phyloP scores from a whole-genome alignment of 2,888 invertebrate species.

The Rhagium mordax region DNA sequence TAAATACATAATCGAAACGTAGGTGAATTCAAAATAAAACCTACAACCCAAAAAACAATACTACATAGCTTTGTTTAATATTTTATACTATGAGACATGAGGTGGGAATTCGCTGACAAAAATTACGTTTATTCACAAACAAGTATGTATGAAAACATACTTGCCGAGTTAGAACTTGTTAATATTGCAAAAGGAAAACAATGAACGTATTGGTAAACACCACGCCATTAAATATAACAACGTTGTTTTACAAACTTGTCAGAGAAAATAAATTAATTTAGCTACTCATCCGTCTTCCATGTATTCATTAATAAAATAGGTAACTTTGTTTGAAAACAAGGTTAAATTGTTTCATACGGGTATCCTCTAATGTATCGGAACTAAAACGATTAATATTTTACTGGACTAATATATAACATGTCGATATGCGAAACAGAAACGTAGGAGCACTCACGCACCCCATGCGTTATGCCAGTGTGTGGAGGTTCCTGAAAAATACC shows the following conservation, averaged over 20 bases:
- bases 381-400: conserved; percentile 29
- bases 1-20: no score
- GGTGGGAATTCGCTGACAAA: no score
- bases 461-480: background rate
- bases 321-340: conserved; percentile 21
- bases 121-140: no score
- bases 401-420: conserved; percentile 1
- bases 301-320: conserved; percentile 30
- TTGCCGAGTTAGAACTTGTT: no score
- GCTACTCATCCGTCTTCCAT: background rate
- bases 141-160: no score
- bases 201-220: background rate
- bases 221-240: background rate
- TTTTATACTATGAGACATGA: no score
- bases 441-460: conserved; percentile 4
- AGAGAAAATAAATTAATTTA: background rate
- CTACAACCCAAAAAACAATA: no score
- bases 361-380: conserved; percentile 28
- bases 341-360: conserved; percentile 13
- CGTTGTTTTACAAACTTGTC: background rate
- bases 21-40: no score
- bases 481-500: background rate
- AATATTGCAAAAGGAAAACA: no score
- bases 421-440: background rate
- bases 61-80: no score